Conservation (phyloP, 2,888 invertebrate genomes). For the Coecobrya sp. region DNA sequence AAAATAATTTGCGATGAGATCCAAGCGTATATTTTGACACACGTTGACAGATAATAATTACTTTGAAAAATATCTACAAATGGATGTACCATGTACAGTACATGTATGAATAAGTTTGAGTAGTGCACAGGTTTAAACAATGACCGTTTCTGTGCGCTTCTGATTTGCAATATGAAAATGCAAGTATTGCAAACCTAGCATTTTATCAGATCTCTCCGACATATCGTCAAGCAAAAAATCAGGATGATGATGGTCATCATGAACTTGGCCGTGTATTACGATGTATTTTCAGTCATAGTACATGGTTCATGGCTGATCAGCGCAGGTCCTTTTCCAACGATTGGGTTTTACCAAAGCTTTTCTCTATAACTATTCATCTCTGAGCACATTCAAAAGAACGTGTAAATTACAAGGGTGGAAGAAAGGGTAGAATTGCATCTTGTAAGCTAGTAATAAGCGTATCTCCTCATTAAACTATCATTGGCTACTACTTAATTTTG, state of each 20-base stretch:
- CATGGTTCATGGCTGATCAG: conserved; percentile 59
- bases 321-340: conserved; percentile 43
- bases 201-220: conserved; percentile 35
- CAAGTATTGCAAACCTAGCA: background rate
- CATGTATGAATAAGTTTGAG: background rate
- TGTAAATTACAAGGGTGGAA: background rate
- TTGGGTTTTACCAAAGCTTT: background rate
- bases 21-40: background rate
- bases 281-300: background rate
- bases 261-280: conserved; percentile 58
- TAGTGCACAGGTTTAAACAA: conserved; percentile 5
- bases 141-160: background rate
- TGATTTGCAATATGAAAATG: conserved; percentile 1
- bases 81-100: background rate
- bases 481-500: conserved; percentile 1
- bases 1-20: background rate
- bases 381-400: background rate
- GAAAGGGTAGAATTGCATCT: background rate
- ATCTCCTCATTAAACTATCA: background rate
- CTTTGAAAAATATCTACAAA: background rate
- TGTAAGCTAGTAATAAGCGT: background rate
- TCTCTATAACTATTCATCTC: background rate
- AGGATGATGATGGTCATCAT: conserved; percentile 52
- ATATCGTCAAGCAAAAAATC: background rate
- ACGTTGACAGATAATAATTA: background rate